phyloP scores from a whole-genome alignment of 1,140 invertebrate species.

The Paraescarpia echinospica region DNA sequence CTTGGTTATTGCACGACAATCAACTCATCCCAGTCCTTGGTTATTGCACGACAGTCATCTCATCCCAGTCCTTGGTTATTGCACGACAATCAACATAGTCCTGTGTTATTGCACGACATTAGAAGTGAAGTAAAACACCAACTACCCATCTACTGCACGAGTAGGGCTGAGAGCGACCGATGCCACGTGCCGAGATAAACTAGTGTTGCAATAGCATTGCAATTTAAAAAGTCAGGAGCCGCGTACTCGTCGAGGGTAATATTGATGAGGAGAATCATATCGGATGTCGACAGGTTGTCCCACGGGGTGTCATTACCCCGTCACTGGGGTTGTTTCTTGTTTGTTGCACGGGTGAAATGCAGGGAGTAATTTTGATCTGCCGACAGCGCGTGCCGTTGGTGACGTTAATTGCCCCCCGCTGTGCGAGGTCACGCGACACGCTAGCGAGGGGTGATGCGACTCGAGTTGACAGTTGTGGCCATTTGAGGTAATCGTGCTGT shows the following conservation, averaged over 20 bases:
- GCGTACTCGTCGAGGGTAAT: neutral
- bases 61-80: too few species aligned
- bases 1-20: too few species aligned
- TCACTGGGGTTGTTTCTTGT: neutral
- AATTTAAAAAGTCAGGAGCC: neutral
- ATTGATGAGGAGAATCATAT: neutral
- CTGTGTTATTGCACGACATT: too few species aligned
- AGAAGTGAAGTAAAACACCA: too few species aligned
- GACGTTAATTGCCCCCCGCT: neutral
- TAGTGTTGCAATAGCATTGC: too few species aligned
- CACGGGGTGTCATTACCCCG: neutral
- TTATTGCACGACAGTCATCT: too few species aligned
- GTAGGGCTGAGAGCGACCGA: too few species aligned
- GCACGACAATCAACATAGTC: too few species aligned
- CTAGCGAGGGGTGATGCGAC: neutral
- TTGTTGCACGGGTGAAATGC: neutral
- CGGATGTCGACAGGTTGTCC: neutral
- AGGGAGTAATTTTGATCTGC: neutral
- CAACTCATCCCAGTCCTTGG: too few species aligned
- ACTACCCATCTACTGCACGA: too few species aligned
- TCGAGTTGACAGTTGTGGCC: neutral
- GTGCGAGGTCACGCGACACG: too few species aligned
- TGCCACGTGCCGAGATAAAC: too few species aligned
- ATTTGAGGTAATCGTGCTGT: neutral
- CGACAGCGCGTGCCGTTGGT: neutral